Evolutionary conservation across 2,113 vertebrate species (phyloP), one percentile per base, ranked within the genome.

Genomic region (Phalacrocorax aristotelis): DNA sequence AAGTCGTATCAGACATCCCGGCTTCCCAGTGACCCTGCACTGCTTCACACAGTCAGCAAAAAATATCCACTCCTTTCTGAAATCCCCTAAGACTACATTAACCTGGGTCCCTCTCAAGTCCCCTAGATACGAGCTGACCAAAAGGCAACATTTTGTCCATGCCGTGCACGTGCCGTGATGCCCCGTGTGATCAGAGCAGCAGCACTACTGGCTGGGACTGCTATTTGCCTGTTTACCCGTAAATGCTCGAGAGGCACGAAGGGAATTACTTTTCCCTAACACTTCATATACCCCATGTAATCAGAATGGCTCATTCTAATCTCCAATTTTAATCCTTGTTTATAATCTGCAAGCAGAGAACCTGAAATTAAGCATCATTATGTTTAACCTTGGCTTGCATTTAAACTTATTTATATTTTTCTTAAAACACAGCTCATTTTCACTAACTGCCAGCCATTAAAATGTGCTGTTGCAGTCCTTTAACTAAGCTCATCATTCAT

Each of bases 151-250:
- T 8, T 38, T 68, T 38, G 40, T 55, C 22, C 52, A 36, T 0
- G 4, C 8, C 75, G 34, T 0, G 4, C 0, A 0, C 13, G 8
- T 38, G 29, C 49, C 0, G 0, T 13, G 62, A 55, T 54, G 49
- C 19, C 11, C 46, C 36, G 29, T 5, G 34, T 36, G 48, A 76
- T 11, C 40, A 77, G 49, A 70, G 71, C 44, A 71, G 49, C 55
- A 85, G 57, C 65, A 15, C 61, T 38, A 20, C 42, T 4, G 4
- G 18, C 49, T 70, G 16, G 14, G 83, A 58, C 25, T 46, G n/a
- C 61, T 81, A 1, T 40, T 89, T 55, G 66, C 49, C 46, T 44
- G 19, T 83, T 74, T 85, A 70, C n/a, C 40, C 11, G 0, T 40
- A 83, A 55, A 61, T 20, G 29, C 30, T 66, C 2, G 0, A 77